Conservation (phyloP, 2,888 invertebrate genomes). For the Ligdia adustata region DNA sequence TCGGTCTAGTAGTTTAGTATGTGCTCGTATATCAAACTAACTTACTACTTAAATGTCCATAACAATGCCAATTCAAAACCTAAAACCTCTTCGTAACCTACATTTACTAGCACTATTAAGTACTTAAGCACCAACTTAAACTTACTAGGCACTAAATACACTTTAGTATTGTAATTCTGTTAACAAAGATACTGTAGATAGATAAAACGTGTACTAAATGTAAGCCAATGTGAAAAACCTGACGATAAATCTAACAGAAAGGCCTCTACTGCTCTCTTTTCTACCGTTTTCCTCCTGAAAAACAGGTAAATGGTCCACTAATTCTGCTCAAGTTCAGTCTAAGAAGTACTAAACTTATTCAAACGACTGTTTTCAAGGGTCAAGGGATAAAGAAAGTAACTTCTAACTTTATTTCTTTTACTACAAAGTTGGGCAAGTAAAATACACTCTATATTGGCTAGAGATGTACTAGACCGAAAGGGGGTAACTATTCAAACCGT, state of each 20-base stretch:
- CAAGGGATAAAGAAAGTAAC: conserved; percentile 30
- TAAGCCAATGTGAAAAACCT: conserved; percentile 6
- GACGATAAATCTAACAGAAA: conserved; percentile 6
- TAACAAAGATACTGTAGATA: conserved; percentile 4
- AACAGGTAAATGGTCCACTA: conserved; percentile 22
- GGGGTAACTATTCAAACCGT: no score
- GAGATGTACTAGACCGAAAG: no score
- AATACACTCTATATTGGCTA: no score
- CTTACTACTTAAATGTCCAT: no score
- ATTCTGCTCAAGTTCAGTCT: conserved; percentile 18
- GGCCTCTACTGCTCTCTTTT: conserved; percentile 1
- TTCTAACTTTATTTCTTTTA: conserved; percentile 24
- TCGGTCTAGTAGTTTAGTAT: no score
- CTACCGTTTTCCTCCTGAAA: conserved; percentile 1
- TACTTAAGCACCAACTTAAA: no score
- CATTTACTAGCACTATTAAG: no score
- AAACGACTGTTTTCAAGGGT: conserved; percentile 36
- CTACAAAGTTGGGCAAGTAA: conserved; percentile 12
- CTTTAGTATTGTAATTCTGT: conserved; percentile 4
- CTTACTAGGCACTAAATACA: background rate
- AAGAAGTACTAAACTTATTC: conserved; percentile 30
- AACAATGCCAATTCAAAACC: no score
- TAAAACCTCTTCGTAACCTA: no score
- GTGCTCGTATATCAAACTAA: no score
- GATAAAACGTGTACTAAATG: conserved; percentile 3